Conservation (phyloP, 2,113 vertebrate genomes). For the Rhombomys opimus region DNA sequence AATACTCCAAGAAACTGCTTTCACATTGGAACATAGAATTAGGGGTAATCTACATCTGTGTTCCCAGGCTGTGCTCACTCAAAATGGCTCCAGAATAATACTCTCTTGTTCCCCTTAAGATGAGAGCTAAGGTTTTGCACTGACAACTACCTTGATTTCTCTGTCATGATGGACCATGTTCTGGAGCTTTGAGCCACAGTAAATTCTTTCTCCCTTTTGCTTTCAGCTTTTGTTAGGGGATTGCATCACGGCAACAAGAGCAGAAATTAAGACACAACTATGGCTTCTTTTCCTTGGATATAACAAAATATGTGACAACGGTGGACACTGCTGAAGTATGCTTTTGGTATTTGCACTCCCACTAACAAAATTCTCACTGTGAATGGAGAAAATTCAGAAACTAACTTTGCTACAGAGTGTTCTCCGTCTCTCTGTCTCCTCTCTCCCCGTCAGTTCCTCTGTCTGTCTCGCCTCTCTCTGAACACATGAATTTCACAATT, state of each 20-base stretch:
- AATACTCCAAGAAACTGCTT: not conserved
- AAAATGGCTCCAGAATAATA: not conserved
- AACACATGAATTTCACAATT: not conserved
- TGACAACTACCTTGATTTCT: not conserved
- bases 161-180: not conserved
- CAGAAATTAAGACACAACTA: not conserved
- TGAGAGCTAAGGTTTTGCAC: not conserved
- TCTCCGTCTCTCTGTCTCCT: not conserved
- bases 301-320: slow-evolving; percentile 1
- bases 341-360: not conserved
- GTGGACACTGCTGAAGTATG: not conserved
- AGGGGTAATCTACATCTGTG: not conserved
- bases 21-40: not conserved
- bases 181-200: not conserved
- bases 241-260: not conserved
- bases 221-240: not conserved
- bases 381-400: slow-evolving; percentile 4
- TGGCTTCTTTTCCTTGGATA: not conserved
- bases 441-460: not conserved
- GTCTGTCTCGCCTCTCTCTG: not conserved
- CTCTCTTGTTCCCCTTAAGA: not conserved
- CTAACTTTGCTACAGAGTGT: not conserved
- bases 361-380: not conserved
- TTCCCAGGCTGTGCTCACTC: no score
- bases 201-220: not conserved